Conservation (phyloP, 2,888 invertebrate genomes). For the Subacronicta megacephala region DNA sequence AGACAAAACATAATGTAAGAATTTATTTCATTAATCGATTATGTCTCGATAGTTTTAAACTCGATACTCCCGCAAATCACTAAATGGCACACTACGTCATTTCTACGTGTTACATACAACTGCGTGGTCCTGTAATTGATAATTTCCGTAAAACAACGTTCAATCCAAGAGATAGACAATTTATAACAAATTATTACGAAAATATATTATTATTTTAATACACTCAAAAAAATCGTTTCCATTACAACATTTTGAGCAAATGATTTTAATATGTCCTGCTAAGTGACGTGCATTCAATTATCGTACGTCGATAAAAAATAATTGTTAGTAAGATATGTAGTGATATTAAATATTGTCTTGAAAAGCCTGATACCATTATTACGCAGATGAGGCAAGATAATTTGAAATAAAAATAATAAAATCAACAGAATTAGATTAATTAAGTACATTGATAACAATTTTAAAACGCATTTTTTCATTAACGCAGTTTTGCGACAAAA, state of each 20-base stretch:
- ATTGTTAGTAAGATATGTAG: slow-evolving; percentile 75
- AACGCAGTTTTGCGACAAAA: slow-evolving; percentile 18
- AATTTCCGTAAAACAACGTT: slow-evolving; percentile 62
- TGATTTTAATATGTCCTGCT: slow-evolving; percentile 48
- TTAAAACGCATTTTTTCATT: slow-evolving; percentile 36
- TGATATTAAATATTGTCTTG: slow-evolving; percentile 47
- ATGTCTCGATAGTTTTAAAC: slow-evolving; percentile 24
- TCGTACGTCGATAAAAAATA: slow-evolving; percentile 35
- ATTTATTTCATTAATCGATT: background rate
- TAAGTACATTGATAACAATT: slow-evolving; percentile 67
- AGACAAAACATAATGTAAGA: slow-evolving; percentile 1
- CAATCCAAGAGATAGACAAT: slow-evolving; percentile 67
- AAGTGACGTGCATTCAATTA: slow-evolving; percentile 65
- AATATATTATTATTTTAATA: slow-evolving; percentile 68
- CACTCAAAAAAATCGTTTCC: slow-evolving; percentile 55
- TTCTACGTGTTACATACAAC: slow-evolving; percentile 51
- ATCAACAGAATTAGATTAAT: slow-evolving; percentile 72
- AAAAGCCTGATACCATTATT: slow-evolving; percentile 47
- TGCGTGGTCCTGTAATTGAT: slow-evolving; percentile 73
- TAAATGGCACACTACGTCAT: slow-evolving; percentile 68
- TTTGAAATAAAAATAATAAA: slow-evolving; percentile 63
- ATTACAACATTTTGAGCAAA: slow-evolving; percentile 63
- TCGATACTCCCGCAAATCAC: slow-evolving; percentile 33
- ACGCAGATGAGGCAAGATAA: slow-evolving; percentile 59
- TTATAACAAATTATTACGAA: slow-evolving; percentile 71